A percentile compares a stretch with the other conserved stretches of the same genome.
Conservation (phyloP, 1,140 invertebrate species). For the Battus philenor region DNA sequence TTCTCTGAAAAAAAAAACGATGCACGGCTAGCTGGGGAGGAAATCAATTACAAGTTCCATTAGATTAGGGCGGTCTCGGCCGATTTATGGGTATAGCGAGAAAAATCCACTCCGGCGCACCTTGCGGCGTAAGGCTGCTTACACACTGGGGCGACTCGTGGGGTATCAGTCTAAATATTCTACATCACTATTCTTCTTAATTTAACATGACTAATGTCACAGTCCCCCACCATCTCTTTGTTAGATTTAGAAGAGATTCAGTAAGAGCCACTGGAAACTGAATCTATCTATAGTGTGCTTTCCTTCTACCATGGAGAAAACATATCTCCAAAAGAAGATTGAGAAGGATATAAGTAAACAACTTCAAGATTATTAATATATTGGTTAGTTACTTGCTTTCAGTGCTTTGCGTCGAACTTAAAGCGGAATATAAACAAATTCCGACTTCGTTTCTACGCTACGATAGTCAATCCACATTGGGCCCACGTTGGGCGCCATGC, state of each 20-base stretch:
- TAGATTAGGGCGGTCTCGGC: constrained; percentile 44
- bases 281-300: not conserved
- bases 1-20: too few species aligned
- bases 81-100: constrained; percentile 42
- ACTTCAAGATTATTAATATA: not conserved
- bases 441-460: too few species aligned
- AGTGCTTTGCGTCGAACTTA: too few species aligned
- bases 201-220: too few species aligned
- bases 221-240: too few species aligned
- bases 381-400: too few species aligned
- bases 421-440: too few species aligned
- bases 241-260: not conserved
- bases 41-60: constrained; percentile 68
- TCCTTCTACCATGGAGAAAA: not conserved
- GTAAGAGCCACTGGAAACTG: not conserved
- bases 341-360: not conserved
- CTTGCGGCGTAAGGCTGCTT: constrained; percentile 19
- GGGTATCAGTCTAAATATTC: not conserved
- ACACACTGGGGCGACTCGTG: not conserved
- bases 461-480: too few species aligned
- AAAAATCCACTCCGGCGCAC: constrained; percentile 31
- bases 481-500: too few species aligned
- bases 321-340: too few species aligned
- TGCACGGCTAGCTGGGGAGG: constrained; percentile 29
- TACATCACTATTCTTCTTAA: too few species aligned